These are phyloP conservation scores for Tineola bisselliella DNA, from an alignment of 2,888 invertebrate species.

Conservation along the genomic window DNA sequence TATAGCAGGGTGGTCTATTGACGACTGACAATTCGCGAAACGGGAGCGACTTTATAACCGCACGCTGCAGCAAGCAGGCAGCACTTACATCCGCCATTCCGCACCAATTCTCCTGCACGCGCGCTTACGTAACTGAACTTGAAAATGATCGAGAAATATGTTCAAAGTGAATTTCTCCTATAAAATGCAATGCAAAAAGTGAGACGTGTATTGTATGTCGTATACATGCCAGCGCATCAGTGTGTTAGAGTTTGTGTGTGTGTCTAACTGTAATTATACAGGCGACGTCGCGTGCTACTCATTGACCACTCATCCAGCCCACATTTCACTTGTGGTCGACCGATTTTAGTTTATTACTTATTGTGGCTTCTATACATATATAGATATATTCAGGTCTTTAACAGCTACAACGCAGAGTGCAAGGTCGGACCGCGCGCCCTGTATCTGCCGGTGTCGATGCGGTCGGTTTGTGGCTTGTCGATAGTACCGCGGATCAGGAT, in stretches of 20 bases:
- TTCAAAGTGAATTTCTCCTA: constrained; percentile 68
- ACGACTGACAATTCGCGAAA: constrained; percentile 54
- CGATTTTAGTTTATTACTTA: constrained; percentile 33
- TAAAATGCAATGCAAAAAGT: constrained; percentile 64
- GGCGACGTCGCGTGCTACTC: constrained; percentile 40
- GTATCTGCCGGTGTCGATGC: constrained; percentile 11
- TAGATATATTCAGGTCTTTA: constrained; percentile 31
- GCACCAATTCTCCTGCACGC: constrained; percentile 66
- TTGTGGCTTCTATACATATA: constrained; percentile 21
- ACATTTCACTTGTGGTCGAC: constrained; percentile 45
- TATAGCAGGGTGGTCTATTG: constrained; percentile 48
- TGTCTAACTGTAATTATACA: constrained; percentile 39
- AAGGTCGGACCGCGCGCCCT: constrained; percentile 26
- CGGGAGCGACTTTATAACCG: constrained; percentile 62
- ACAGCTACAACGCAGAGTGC: constrained; percentile 31
- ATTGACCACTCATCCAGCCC: constrained; percentile 33
- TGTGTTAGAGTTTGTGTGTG: constrained; percentile 34
- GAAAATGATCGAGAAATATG: constrained; percentile 66
- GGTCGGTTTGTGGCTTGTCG: constrained; percentile 24
- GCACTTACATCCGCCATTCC: constrained; percentile 68
- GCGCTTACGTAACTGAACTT: constrained; percentile 68
- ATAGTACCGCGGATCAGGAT: constrained; percentile 28
- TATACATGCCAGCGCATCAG: constrained; percentile 38
- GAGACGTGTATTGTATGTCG: constrained; percentile 51
- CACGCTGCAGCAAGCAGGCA: constrained; percentile 47